Evolutionary conservation across 2,888 invertebrate species (phyloP), one percentile per base, ranked within the genome.

Genomic region (Orthosia gracilis): DNA sequence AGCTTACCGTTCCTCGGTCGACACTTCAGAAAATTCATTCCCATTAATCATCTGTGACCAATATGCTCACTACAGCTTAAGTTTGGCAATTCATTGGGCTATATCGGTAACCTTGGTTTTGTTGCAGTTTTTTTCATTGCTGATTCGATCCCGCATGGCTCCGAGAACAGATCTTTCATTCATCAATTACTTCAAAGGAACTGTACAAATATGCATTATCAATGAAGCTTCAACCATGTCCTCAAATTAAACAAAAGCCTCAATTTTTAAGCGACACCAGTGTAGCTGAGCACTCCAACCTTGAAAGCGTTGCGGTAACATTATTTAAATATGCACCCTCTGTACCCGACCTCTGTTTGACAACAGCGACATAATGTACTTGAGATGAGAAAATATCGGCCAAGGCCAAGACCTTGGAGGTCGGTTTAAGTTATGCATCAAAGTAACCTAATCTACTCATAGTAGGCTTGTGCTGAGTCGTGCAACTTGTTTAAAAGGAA

Each of bases 281-380:
- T 54, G 12, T 40, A 71, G 21, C 9, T 47, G 13, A 57, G 64
- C 54, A 40, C 78, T 65, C 45, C 50, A 64, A 59, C 49, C 72
- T 64, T 67, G 45, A 23, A 59, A 74, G 80, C 61, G 1, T 49
- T 78, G 59, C 13, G 76, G 80, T 69, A 13, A 75, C 12, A 45
- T 69, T 58, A 69, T 65, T 78, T 75, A 80, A 80, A 79, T 76
- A 78, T 75, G 76, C 78, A 75, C 65, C 76, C 65, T 62, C 47
- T 69, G 13, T 52, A 50, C 58, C 23, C 67, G 11, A 55, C 50
- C 31, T 63, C 63, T 59, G 70, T 75, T 75, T 75, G 55, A 62
- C 65, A 65, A 80, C 61, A 69, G 40, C 31, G 61, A 31, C 23
- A 69, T 69, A 65, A 54, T 65, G 55, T 49, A 65, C 49, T 69